Conservation (phyloP, 2,113 vertebrate species). For the Furnarius figulus region DNA sequence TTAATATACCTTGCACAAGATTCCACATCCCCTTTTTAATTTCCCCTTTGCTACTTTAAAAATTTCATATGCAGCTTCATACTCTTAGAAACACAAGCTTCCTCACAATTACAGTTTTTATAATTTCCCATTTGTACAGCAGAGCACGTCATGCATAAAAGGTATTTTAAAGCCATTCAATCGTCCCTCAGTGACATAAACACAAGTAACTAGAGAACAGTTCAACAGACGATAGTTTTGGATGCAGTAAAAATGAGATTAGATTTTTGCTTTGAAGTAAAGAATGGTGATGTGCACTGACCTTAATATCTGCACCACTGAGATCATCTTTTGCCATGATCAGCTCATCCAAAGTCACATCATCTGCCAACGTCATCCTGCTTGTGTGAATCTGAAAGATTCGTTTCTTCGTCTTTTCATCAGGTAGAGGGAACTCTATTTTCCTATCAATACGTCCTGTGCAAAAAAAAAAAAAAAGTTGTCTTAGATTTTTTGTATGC, state of each 20-base stretch:
- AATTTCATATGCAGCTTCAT: not conserved
- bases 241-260: not conserved
- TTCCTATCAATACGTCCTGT: conserved; percentile 95
- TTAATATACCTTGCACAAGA: not conserved
- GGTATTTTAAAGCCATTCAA: not conserved
- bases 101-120: fast-evolving
- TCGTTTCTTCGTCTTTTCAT: conserved; percentile 95
- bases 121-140: not conserved
- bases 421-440: conserved; percentile 96
- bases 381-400: conserved; percentile 99
- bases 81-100: not conserved
- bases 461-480: not conserved
- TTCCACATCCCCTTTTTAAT: not conserved
- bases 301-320: conserved; percentile 97
- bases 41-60: not conserved
- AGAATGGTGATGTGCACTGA: not conserved
- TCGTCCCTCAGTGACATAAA: not conserved
- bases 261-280: not conserved
- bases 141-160: not conserved
- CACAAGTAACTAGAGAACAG: not conserved
- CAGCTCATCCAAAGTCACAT: conserved; percentile 93
- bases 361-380: conserved; percentile 92
- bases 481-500: not conserved
- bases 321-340: conserved; percentile 98
- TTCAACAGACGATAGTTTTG: not conserved